phyloP scores from a whole-genome alignment of 2,113 vertebrate species.

The Chamaetylas fuelleborni region DNA sequence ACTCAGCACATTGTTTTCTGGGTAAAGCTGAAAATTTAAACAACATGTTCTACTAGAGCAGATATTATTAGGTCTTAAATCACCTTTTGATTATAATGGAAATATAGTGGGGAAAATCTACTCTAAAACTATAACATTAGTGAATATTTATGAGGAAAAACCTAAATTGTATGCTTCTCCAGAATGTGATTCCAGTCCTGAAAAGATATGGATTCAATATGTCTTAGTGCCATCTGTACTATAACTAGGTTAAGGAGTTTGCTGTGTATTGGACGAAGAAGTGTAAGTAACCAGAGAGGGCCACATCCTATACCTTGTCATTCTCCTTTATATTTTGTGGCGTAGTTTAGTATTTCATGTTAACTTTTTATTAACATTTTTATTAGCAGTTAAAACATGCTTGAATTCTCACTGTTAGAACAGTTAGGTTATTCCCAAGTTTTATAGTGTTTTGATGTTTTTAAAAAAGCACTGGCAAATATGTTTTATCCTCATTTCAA shows the following conservation, averaged over 20 bases:
- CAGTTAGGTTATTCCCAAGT: not conserved
- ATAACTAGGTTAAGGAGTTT: not conserved
- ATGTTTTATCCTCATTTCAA: not conserved
- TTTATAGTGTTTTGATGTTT: not conserved
- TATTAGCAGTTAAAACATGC: not conserved
- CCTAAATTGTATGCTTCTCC: not conserved
- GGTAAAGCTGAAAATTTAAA: not conserved
- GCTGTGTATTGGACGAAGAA: not conserved
- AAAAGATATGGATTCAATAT: not conserved
- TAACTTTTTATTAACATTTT: not conserved
- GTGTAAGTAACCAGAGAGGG: not conserved
- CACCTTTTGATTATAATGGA: not conserved
- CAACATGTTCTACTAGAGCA: not conserved
- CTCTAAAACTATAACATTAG: not conserved
- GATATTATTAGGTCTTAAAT: not conserved
- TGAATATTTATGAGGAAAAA: not conserved
- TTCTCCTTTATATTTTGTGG: not conserved
- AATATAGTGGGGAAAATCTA: not conserved
- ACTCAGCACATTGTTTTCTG: not conserved
- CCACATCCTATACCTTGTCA: not conserved
- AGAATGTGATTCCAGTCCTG: not conserved
- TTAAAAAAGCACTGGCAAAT: not conserved
- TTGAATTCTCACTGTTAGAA: not conserved
- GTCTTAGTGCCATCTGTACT: not conserved
- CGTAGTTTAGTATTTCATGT: not conserved